phyloP scores from a whole-genome alignment of 2,113 vertebrate species.

The Centropus bengalensis region DNA sequence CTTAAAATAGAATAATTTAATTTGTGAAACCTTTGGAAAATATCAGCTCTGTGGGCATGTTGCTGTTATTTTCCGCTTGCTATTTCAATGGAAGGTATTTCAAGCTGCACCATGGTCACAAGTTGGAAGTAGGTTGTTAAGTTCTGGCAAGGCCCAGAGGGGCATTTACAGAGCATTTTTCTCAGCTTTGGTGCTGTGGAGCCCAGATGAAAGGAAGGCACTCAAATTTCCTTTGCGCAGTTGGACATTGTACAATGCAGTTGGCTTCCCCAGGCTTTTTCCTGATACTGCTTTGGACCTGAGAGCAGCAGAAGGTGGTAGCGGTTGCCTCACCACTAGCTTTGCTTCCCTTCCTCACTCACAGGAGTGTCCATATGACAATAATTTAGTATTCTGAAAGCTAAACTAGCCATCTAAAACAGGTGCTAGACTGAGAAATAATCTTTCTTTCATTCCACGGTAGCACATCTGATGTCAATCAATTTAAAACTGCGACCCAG shows the following conservation, averaged over 20 bases:
- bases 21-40: neutral
- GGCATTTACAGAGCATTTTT: neutral
- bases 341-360: neutral
- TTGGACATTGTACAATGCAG: neutral
- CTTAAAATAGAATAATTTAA: neutral
- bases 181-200: neutral
- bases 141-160: accelerated
- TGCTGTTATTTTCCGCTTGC: neutral
- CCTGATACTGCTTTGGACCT: neutral
- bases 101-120: neutral
- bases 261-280: neutral
- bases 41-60: accelerated
- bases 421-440: neutral
- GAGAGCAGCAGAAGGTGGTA: neutral
- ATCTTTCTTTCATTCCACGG: neutral
- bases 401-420: neutral
- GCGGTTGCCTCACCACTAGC: accelerated
- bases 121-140: neutral
- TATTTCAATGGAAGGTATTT: neutral
- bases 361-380: neutral
- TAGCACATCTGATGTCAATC: neutral
- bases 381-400: neutral
- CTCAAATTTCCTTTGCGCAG: neutral
- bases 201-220: neutral
- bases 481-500: neutral